Conservation (phyloP, 2,797 vertebrate species). For the Sitta carolinensis region DNA sequence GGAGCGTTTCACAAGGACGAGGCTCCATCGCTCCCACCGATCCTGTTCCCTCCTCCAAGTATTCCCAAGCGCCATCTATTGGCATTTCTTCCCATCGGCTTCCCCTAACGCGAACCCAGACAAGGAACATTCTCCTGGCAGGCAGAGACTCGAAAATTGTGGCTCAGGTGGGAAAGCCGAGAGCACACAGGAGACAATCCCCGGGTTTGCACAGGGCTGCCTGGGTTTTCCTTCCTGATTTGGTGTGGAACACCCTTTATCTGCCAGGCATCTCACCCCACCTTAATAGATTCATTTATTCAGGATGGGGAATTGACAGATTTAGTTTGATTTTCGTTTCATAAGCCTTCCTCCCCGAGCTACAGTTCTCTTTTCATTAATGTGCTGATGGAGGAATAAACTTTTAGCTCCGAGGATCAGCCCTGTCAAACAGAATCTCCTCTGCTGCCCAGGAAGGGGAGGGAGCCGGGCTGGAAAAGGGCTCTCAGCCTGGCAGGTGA, state of each 20-base stretch:
- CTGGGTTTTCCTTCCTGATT: background rate
- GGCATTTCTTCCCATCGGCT: background rate
- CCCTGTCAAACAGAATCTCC: slow-evolving; percentile 23
- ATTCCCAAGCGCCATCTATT: slow-evolving; percentile 43
- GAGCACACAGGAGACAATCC: background rate
- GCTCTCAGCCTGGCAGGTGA: background rate
- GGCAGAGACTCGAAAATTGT: background rate
- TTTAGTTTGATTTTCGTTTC: slow-evolving; percentile 26
- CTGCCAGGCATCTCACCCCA: background rate
- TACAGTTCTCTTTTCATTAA: slow-evolving; percentile 29
- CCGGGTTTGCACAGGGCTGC: background rate
- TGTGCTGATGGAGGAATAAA: slow-evolving; percentile 46
- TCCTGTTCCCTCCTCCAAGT: accelerated
- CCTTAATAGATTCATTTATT: slow-evolving; percentile 35
- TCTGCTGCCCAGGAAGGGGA: background rate
- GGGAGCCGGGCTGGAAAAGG: background rate
- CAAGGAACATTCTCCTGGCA: accelerated
- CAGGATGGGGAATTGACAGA: slow-evolving; percentile 24
- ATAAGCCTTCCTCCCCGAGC: slow-evolving; percentile 32
- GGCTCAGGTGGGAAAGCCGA: background rate
- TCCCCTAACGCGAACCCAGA: accelerated
- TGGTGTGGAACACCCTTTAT: background rate
- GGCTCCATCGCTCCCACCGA: background rate
- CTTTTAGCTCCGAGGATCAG: slow-evolving; percentile 21
- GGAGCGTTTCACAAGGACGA: background rate